phyloP scores from a whole-genome alignment of 2,888 invertebrate species.

The Stratiomys singularior region DNA sequence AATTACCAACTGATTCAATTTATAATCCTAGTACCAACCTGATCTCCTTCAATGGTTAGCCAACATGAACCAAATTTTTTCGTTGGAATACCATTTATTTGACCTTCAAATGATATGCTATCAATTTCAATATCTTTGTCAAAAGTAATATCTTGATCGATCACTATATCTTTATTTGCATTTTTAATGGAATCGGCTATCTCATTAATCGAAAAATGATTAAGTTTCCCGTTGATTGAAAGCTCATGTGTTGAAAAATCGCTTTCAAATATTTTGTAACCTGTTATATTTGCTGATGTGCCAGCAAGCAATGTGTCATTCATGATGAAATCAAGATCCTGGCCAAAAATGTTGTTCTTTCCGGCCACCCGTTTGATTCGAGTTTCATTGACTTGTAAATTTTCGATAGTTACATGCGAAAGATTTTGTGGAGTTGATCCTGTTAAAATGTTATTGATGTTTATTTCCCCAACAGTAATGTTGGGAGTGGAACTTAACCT shows the following conservation, averaged over 20 bases:
- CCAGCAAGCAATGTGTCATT: slow-evolving; percentile 4
- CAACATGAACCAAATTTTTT: slow-evolving; percentile 64
- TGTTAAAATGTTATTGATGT: slow-evolving; percentile 46
- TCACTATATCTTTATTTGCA: slow-evolving; percentile 58
- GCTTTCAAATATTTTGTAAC: slow-evolving; percentile 49
- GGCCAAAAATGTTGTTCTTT: slow-evolving; percentile 50
- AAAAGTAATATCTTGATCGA: slow-evolving; percentile 60
- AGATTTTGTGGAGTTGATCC: slow-evolving; percentile 43
- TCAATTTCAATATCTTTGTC: slow-evolving; percentile 60
- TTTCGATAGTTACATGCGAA: slow-evolving; percentile 52
- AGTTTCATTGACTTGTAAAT: slow-evolving; percentile 57
- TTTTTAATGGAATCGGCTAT: slow-evolving; percentile 59
- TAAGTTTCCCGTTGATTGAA: slow-evolving; percentile 58
- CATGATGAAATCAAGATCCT: slow-evolving; percentile 47
- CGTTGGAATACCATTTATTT: slow-evolving; percentile 64
- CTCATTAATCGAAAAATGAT: slow-evolving; percentile 55
- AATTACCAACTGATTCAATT: not conserved
- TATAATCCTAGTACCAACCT: slow-evolving; percentile 52
- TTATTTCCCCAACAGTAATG: not conserved
- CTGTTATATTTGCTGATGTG: slow-evolving; percentile 41
- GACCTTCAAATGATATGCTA: slow-evolving; percentile 63
- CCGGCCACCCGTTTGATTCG: slow-evolving; percentile 58
- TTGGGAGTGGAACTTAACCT: not conserved
- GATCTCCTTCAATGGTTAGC: slow-evolving; percentile 61
- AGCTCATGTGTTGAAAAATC: slow-evolving; percentile 62